These are phyloP conservation scores for Neolamprologus sp. DNA, from an alignment of 2,113 vertebrate genomes.

Conservation along the genomic window DNA sequence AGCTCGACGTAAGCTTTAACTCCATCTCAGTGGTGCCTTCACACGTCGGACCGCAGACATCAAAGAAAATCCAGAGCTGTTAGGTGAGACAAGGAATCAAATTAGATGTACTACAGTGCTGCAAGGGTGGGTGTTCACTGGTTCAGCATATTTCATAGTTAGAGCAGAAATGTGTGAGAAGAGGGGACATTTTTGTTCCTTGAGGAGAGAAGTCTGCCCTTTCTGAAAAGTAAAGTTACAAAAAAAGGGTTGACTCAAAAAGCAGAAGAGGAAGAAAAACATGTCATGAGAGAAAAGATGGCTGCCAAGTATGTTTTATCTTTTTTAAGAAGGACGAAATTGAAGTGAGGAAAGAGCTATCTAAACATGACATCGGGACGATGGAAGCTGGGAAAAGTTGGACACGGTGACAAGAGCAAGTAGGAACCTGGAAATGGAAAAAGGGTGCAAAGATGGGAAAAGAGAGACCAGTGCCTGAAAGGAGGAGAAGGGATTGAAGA, in stretches of 20 bases:
- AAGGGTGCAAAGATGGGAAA: neutral
- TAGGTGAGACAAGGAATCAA: constrained; percentile 17
- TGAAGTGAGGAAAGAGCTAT: neutral
- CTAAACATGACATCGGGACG: neutral
- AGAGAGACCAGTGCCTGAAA: neutral
- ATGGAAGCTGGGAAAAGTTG: neutral
- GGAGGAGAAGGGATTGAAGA: neutral
- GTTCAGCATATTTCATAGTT: constrained; percentile 40
- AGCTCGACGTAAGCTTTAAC: neutral
- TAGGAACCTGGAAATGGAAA: neutral
- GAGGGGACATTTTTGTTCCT: neutral
- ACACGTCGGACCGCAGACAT: constrained; percentile 4
- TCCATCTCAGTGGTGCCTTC: neutral
- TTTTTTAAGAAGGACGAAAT: neutral
- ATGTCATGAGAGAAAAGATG: neutral
- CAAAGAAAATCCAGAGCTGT: constrained; percentile 21
- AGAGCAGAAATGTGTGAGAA: constrained; percentile 19
- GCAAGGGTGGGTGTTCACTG: constrained; percentile 23
- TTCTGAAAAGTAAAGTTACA: neutral
- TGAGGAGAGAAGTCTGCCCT: neutral
- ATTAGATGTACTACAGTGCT: constrained; percentile 30
- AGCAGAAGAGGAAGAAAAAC: neutral
- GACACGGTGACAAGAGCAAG: neutral
- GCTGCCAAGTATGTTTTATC: neutral
- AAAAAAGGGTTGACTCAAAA: neutral